Conservation (phyloP, 1,140 invertebrate species). For the Drosophila sturtevanti region DNA sequence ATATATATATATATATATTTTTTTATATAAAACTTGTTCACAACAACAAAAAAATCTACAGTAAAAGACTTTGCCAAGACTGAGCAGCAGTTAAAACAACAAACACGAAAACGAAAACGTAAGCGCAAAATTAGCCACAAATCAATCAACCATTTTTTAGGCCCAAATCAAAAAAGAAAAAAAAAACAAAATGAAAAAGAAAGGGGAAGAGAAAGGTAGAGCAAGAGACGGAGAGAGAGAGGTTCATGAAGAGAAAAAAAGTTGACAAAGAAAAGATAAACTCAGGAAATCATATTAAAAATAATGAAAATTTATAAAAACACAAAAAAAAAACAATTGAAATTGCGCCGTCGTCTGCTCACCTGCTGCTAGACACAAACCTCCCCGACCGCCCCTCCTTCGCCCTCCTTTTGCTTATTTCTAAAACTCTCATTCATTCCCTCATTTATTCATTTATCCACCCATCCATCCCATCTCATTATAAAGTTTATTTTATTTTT, state of each 20-base stretch:
- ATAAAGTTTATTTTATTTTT: neutral
- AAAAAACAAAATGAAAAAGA: conserved; percentile 20
- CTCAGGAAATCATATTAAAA: conserved; percentile 72
- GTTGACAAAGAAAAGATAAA: conserved; percentile 50
- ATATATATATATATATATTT: conserved; percentile 40
- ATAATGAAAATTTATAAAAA: conserved; percentile 34
- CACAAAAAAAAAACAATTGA: conserved; percentile 34
- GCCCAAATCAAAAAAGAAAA: conserved; percentile 35
- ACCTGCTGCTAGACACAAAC: conserved; percentile 40
- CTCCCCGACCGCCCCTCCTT: neutral
- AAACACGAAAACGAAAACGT: conserved; percentile 31
- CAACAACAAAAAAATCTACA: conserved; percentile 39
- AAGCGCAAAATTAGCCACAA: conserved; percentile 33
- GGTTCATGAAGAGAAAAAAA: conserved; percentile 29
- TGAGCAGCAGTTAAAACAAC: conserved; percentile 70
- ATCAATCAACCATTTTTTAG: conserved; percentile 32
- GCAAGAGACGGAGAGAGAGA: conserved; percentile 10
- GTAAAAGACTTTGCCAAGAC: conserved; percentile 76
- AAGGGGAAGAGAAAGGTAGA: neutral
- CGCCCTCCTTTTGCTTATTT: neutral
- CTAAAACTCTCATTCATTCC: conserved; percentile 1
- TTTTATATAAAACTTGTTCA: conserved; percentile 73
- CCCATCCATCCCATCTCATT: conserved; percentile 8
- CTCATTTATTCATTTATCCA: conserved; percentile 17
- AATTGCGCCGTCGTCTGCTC: conserved; percentile 56